phyloP scores from a whole-genome alignment of 2,888 invertebrate genomes.

The Philopedon plagiatum region DNA sequence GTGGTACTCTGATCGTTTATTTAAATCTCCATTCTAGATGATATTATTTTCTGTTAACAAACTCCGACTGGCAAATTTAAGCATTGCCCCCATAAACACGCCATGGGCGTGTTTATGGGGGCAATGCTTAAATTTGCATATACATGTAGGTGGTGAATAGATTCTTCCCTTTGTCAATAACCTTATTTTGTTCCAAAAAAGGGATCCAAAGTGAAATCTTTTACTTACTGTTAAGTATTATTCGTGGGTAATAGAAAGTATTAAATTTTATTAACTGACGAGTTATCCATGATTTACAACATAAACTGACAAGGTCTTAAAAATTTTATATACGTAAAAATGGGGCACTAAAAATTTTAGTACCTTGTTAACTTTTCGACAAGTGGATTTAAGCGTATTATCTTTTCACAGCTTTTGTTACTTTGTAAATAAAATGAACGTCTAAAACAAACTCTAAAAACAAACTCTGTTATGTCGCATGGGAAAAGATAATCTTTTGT shows the following conservation, averaged over 20 bases:
- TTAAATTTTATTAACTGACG: background rate
- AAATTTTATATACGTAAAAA: conserved; percentile 3
- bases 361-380: background rate
- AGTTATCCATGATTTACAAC: background rate
- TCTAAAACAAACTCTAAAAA: background rate
- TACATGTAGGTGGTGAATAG: too few species aligned
- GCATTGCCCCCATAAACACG: too few species aligned
- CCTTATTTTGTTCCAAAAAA: too few species aligned
- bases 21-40: too few species aligned
- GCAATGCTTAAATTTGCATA: too few species aligned
- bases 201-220: too few species aligned
- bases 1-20: too few species aligned
- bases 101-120: too few species aligned
- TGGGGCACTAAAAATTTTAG: conserved; percentile 5
- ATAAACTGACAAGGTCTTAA: conserved; percentile 1
- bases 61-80: too few species aligned
- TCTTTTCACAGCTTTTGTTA: background rate
- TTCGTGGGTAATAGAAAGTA: background rate
- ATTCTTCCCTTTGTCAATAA: too few species aligned
- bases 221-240: too few species aligned
- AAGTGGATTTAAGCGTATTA: background rate
- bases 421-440: background rate
- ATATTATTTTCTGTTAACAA: too few species aligned
- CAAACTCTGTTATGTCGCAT: background rate
- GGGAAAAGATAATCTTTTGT: background rate